Evolutionary conservation across 2,888 invertebrate genomes (phyloP).

Genomic region (Tinea semifulvella): DNA sequence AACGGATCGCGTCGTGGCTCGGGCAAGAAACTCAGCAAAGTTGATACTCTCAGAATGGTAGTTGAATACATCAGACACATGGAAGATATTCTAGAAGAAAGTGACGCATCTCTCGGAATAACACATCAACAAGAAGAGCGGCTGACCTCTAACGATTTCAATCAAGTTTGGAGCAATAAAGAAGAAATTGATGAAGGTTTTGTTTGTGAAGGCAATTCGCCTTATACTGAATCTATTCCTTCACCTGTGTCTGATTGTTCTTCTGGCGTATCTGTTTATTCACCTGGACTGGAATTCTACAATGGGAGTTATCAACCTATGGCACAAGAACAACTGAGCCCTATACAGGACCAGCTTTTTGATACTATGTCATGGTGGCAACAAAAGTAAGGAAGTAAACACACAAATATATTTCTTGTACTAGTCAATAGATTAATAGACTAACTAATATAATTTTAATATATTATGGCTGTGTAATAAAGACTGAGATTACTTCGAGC

Average conservation of each 20-base stretch:
- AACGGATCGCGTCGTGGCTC: conserved; percentile 76
- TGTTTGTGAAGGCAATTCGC: conserved; percentile 38
- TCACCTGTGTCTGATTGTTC: conserved; percentile 77
- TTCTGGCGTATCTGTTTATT: conserved; percentile 50
- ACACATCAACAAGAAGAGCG: conserved; percentile 20
- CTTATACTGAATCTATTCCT: conserved; percentile 61
- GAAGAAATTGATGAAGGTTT: conserved; percentile 43
- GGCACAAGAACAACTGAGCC: conserved; percentile 58
- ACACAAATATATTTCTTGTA: not conserved
- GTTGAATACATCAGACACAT: conserved; percentile 90
- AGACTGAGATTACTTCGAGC: too few species aligned
- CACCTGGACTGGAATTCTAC: conserved; percentile 28
- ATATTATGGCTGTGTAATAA: conserved; percentile 7
- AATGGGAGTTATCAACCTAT: conserved; percentile 32
- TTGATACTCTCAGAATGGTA: conserved; percentile 89
- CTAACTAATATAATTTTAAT: not conserved
- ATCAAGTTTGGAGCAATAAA: conserved; percentile 2
- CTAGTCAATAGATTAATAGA: conserved; percentile 3
- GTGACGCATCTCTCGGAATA: conserved; percentile 62
- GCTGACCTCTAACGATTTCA: not conserved
- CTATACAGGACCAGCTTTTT: conserved; percentile 83
- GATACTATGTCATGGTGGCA: conserved; percentile 87
- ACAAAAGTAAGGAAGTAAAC: conserved; percentile 55
- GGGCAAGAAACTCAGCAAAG: conserved; percentile 87
- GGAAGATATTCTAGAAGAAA: conserved; percentile 78